Base-by-base conservation (phyloP, 2,113 vertebrate genomes). In the Ranitomeya variabilis region DNA sequence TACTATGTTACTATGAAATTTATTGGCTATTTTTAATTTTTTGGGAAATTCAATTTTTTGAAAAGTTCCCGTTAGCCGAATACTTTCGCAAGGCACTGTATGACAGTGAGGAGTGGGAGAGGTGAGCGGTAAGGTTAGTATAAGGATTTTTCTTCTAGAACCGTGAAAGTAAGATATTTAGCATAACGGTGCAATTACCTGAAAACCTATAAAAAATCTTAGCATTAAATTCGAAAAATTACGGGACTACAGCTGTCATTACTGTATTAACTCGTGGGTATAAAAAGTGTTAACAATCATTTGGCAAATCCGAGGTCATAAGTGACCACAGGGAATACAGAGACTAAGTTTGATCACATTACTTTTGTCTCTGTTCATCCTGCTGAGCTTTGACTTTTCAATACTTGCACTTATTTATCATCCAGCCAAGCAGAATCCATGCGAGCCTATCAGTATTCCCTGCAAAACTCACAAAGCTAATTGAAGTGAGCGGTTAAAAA, bases 391-490 rank as follows among this genome's bases (percentile, higher is more conserved):
- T 74, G 54, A 60, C 86, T 88, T 82, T 82, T 14, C 67, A 73
- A 67, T 19, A 82, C 64, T 62, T 82, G 51, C 52, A 71, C 66
- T 57, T 88, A 88, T 88, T 73, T 82, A 82, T 82, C 67, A 74
- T 88, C 67, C 57, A 60, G 80, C 79, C 67, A 71, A 62, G 79
- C 67, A 60, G 66, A 51, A 69, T 82, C 55, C 52, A 21, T 54
- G 11, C 21, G 9, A 45, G 26, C 31, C 86, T 21, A 88, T 88
- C 86, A 82, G 67, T 88, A 88, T 88, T 82, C 79, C 60, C 66
- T 16, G 57, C 86, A 82, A 88, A 82, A 74, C 86, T 71, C 80
- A 82, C 52, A 88, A 57, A 80, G 86, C 86, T 82, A 82, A 88
- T 82, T 88, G 86, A 74, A 88, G 67, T 19, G 71, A 74, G 67